phyloP scores from a whole-genome alignment of 2,113 vertebrate genomes.

The Dryoscopus gambensis region DNA sequence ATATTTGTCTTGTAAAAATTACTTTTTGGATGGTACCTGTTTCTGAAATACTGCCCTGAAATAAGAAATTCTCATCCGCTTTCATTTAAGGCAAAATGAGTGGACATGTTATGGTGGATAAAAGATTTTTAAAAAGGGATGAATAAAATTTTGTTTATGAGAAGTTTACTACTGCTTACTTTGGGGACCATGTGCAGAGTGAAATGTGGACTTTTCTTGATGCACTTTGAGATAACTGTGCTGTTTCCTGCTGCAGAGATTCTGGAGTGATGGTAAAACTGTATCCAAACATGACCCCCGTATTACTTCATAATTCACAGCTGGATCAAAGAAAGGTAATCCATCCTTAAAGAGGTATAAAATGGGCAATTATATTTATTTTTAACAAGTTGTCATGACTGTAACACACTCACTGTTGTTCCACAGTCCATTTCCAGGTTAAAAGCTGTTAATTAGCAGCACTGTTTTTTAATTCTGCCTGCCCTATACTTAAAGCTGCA shows the following conservation, averaged over 20 bases:
- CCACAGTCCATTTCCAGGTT: background rate
- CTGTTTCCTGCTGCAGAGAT: conserved; percentile 75
- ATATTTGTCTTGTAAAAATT: background rate
- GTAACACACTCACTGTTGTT: background rate
- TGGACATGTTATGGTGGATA: background rate
- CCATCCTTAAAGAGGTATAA: background rate
- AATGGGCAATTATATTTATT: background rate
- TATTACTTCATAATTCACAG: conserved; percentile 94
- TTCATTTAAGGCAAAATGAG: background rate
- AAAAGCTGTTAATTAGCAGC: background rate
- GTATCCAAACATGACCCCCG: conserved; percentile 95
- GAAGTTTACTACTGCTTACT: background rate
- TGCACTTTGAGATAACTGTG: background rate
- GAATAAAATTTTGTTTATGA: background rate
- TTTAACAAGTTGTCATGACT: background rate
- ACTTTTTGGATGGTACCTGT: background rate
- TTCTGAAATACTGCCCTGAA: background rate
- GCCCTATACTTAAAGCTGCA: background rate
- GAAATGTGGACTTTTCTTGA: background rate
- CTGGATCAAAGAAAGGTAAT: conserved; percentile 94
- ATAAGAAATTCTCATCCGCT: background rate
- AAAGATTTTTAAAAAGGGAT: background rate
- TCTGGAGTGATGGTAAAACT: conserved; percentile 96
- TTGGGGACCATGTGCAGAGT: background rate
- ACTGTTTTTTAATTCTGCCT: background rate